Conservation (phyloP, 2,888 invertebrate genomes). For the Lycocerus yunnanus region DNA sequence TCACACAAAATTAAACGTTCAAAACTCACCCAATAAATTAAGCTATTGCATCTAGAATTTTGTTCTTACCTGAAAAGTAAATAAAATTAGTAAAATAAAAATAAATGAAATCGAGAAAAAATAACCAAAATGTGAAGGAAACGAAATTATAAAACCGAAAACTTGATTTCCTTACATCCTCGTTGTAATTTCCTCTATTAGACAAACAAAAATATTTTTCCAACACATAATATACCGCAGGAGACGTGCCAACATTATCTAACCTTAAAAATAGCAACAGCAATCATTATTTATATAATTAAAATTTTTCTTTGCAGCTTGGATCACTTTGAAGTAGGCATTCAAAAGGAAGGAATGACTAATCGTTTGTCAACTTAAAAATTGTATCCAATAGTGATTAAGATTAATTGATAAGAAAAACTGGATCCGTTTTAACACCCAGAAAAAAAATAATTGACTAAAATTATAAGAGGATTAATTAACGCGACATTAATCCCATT, state of each 20-base stretch:
- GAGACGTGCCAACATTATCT: not conserved
- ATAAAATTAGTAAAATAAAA: not conserved
- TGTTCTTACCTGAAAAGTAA: not conserved
- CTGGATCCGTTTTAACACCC: not conserved
- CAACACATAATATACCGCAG: not conserved
- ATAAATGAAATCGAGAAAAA: not conserved
- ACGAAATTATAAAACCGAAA: not conserved
- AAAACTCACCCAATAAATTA: not conserved
- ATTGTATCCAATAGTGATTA: constrained; percentile 7
- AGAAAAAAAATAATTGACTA: constrained; percentile 2
- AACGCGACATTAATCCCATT: not conserved
- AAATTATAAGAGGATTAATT: not conserved
- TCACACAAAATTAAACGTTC: not conserved
- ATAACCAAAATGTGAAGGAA: not conserved
- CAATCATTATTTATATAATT: not conserved
- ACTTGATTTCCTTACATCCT: not conserved
- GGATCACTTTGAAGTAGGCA: not conserved
- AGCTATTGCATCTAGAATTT: not conserved
- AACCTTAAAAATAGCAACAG: not conserved
- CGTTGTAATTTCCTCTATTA: not conserved
- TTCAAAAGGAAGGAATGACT: not conserved
- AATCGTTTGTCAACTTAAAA: constrained; percentile 11
- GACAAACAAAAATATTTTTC: not conserved
- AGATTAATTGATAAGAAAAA: constrained; percentile 10
- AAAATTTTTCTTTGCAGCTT: not conserved